Percentiles rank a stretch among this genome's conserved stretches.
Evolutionary conservation across 2,888 invertebrate species (phyloP).

Genomic region (Campoplex capitator): DNA sequence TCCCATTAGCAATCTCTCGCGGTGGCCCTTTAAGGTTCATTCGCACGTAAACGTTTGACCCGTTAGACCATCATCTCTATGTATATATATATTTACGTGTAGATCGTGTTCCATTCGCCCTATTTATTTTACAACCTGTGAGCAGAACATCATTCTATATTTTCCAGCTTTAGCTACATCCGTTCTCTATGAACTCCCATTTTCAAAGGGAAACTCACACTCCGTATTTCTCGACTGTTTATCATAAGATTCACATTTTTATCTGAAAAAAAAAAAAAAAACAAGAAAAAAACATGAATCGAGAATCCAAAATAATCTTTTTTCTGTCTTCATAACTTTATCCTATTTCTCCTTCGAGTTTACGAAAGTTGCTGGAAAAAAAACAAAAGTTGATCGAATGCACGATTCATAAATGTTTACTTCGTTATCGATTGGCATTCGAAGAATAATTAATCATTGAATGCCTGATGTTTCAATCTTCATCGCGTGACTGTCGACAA

Average conservation of each 20-base stretch:
- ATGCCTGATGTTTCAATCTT: not conserved
- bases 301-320: no score
- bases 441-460: not conserved
- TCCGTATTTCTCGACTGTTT: not conserved
- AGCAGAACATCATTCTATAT: conserved; percentile 32
- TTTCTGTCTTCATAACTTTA: no score
- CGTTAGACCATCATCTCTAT: conserved; percentile 59
- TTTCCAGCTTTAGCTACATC: conserved; percentile 16
- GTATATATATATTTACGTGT: conserved; percentile 29
- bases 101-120: conserved; percentile 60
- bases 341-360: no score
- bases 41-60: conserved; percentile 68
- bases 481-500: not conserved
- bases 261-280: not conserved
- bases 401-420: not conserved
- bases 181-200: not conserved
- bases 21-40: conserved; percentile 65
- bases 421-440: not conserved
- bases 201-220: conserved; percentile 12
- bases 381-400: not conserved
- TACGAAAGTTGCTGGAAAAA: not conserved
- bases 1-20: conserved; percentile 59
- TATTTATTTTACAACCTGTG: conserved; percentile 58
- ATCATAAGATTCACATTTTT: not conserved
- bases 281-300: not conserved